Conservation (phyloP, 92 coral and sea anemone genomes). For the Siderastrea siderea region DNA sequence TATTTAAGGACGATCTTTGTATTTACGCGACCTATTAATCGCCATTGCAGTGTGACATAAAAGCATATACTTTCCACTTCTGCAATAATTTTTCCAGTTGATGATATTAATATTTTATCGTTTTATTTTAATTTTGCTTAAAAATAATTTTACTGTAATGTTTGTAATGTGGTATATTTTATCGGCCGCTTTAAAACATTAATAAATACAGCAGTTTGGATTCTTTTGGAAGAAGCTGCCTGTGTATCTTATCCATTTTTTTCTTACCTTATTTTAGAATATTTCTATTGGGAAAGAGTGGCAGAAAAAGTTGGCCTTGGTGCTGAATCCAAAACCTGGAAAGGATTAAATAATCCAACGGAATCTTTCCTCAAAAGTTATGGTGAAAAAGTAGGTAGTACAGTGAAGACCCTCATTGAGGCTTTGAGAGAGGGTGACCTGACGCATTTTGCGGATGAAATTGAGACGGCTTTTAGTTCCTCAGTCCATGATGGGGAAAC, state of each 20-base stretch:
- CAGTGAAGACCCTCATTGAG: not conserved
- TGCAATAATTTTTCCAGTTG: no score
- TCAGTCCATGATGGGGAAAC: not conserved
- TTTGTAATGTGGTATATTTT: no score
- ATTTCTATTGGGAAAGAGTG: not conserved
- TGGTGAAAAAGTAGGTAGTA: not conserved
- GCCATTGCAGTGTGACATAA: no score
- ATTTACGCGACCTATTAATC: no score
- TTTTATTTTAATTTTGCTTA: no score
- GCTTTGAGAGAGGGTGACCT: not conserved
- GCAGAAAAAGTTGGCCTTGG: not conserved
- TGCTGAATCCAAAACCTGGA: not conserved
- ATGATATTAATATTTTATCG: no score
- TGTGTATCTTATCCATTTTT: not conserved
- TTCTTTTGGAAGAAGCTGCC: not conserved
- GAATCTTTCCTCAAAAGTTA: not conserved
- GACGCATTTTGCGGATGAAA: not conserved
- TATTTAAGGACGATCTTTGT: no score
- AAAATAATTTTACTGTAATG: no score
- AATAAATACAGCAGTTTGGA: not conserved
- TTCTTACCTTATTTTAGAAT: not conserved
- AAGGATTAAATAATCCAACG: not conserved
- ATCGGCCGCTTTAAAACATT: no score
- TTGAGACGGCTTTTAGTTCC: not conserved
- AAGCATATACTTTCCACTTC: no score